Base-by-base conservation (phyloP, 2,888 invertebrate genomes). In the Keiferia lycopersicella region DNA sequence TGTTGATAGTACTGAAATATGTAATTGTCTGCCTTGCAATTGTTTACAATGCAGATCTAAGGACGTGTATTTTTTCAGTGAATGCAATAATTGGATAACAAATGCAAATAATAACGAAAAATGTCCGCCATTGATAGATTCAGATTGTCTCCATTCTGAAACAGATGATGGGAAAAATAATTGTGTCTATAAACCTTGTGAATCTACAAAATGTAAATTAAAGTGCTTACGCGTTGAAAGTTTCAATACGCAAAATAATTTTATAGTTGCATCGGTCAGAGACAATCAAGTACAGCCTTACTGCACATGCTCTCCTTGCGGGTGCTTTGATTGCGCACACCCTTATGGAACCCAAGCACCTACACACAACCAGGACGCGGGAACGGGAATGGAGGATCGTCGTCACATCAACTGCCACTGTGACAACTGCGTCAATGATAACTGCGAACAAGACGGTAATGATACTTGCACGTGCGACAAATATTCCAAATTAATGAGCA, bases 221-320 rank as follows among this genome's bases (percentile, higher is more conserved):
- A 18, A 20, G 45, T 11, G 60, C 41, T 45, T 45, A n/a, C 16
- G 4, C 34, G 34, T 8, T 34, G 10, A 34, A 34, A 8, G 34
- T n/a, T 39, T 67, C 65, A 38, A 61, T 65, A 12, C 75, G 20
- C n/a, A 18, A 38, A 63, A 67, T 59, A 67, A 69, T 3, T 56
- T 78, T 12, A 69, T 78, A 22, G 77, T 84, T 0, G 79, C 78
- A 6, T 72, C 80, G 70, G 65, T 34, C 56, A 74, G 75, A 62
- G 71, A 72, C 58, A 63, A 64, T 7, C 71, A 70, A 41, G 72
- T 30, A 38, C 30, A 26, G 12, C 60, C 26, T 4, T 60, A 60
- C 48, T 87, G 87, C 61, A 65, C 74, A n/a, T 88, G 86, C 67
- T 67, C 74, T 8, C 82, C 86, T 2, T 87, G 87, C 67, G 77